These are phyloP conservation scores for Heteropelma amictum DNA, from an alignment of 2,888 invertebrate species.

Conservation along the genomic window DNA sequence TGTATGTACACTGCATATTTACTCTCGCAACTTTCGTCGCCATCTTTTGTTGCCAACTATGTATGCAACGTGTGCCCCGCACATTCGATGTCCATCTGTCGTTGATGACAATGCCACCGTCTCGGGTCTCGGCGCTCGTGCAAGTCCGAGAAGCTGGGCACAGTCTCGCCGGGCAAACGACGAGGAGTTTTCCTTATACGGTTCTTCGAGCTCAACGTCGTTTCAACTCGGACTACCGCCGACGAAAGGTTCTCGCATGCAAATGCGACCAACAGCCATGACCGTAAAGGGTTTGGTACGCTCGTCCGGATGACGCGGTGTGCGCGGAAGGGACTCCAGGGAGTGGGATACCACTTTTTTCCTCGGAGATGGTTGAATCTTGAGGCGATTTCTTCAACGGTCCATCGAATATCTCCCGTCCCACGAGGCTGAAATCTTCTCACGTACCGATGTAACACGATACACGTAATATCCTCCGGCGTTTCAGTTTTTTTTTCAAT, in stretches of 20 bases:
- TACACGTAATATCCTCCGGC: slow-evolving; percentile 31
- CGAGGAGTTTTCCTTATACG: slow-evolving; percentile 69
- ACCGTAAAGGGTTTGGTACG: slow-evolving; percentile 19
- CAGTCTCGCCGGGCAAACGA: not conserved
- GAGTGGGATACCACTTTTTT: no score
- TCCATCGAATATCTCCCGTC: not conserved
- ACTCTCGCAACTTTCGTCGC: slow-evolving; percentile 30
- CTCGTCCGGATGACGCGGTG: not conserved
- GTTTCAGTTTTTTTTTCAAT: not conserved
- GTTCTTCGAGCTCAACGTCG: slow-evolving; percentile 51
- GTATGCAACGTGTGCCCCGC: slow-evolving; percentile 72
- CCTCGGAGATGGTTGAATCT: not conserved
- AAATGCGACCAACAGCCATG: slow-evolving; percentile 59
- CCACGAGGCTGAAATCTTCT: slow-evolving; percentile 24
- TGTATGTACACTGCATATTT: no score
- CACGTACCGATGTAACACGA: not conserved
- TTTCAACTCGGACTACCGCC: slow-evolving; percentile 67
- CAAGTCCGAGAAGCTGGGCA: slow-evolving; percentile 62
- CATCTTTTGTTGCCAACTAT: slow-evolving; percentile 15
- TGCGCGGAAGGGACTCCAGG: no score
- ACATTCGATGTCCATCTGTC: slow-evolving; percentile 75
- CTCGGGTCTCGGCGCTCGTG: slow-evolving; percentile 62
- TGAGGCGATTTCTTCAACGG: not conserved
- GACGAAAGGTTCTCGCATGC: slow-evolving; percentile 67
- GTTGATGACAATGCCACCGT: slow-evolving; percentile 70